A percentile compares a stretch with the other conserved stretches of the same genome.
These are phyloP conservation scores for Aphelenchoides avenae DNA, from an alignment of 1,140 invertebrate genomes.

Conservation along the genomic window DNA sequence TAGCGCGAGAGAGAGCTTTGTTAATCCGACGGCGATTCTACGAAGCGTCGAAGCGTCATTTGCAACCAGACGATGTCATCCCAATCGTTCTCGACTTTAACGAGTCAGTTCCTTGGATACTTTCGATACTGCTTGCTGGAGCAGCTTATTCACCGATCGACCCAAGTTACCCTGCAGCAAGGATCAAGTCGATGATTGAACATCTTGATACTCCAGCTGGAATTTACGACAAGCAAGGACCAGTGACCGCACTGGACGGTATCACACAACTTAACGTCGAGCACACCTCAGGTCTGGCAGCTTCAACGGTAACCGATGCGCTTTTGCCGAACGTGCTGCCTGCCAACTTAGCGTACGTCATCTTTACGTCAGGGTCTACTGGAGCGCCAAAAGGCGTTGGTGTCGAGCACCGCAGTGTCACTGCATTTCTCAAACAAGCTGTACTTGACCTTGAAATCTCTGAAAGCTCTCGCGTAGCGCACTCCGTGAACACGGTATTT, in stretches of 20 bases:
- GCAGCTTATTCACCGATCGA: constrained; percentile 33
- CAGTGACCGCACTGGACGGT: too few relatives aligned
- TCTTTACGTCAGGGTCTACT: constrained; percentile 49
- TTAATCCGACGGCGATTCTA: too few relatives aligned
- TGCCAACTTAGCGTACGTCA: constrained; percentile 34
- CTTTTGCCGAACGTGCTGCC: too few relatives aligned
- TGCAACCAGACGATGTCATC: constrained; percentile 13
- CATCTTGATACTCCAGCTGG: constrained; percentile 8
- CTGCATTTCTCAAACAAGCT: too few relatives aligned
- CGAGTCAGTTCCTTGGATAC: constrained; percentile 8
- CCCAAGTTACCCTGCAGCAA: constrained; percentile 12
- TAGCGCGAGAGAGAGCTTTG: neutral
- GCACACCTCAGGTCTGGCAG: too few relatives aligned
- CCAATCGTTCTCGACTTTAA: constrained; percentile 6
- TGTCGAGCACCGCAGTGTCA: constrained; percentile 23
- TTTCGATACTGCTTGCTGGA: constrained; percentile 26
- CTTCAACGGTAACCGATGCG: too few relatives aligned
- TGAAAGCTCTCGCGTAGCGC: too few relatives aligned
- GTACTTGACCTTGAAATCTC: too few relatives aligned
- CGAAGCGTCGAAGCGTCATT: too few relatives aligned
- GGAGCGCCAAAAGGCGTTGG: constrained; percentile 43
- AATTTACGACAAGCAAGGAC: neutral
- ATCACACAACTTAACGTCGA: too few relatives aligned
- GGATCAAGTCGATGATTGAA: constrained; percentile 10
- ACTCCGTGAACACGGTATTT: too few relatives aligned